Percentiles rank a stretch among this genome's conserved stretches.
phyloP scores from a whole-genome alignment of 2,113 vertebrate genomes.

The Tor tambroides region DNA sequence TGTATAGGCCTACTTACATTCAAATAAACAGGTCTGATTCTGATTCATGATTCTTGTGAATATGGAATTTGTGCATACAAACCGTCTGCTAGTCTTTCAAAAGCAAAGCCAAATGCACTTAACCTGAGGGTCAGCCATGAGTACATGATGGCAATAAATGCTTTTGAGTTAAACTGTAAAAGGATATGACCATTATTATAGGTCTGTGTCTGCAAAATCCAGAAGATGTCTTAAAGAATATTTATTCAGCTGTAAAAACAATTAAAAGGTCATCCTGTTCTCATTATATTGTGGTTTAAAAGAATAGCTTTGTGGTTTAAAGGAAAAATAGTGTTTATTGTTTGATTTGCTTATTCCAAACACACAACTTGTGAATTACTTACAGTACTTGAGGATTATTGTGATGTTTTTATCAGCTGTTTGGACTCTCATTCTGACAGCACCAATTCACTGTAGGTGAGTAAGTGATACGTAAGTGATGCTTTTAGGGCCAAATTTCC shows the following conservation, averaged over 20 bases:
- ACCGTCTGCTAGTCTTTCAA: background rate
- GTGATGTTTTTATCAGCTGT: no score
- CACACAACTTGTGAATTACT: no score
- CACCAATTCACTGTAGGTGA: no score
- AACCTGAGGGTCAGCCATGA: constrained; percentile 48
- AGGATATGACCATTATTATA: constrained; percentile 63
- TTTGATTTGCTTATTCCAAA: no score
- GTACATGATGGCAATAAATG: constrained; percentile 63
- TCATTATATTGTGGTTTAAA: background rate
- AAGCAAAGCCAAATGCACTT: constrained; percentile 54
- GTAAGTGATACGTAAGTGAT: no score
- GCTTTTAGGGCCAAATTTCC: no score
- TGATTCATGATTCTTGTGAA: constrained; percentile 9
- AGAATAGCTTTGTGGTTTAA: background rate
- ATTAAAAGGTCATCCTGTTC: constrained; percentile 8
- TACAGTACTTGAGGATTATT: no score
- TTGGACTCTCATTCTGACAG: no score
- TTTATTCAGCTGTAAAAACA: constrained; percentile 66
- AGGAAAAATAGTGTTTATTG: no score
- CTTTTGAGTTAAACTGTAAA: constrained; percentile 57
- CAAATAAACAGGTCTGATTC: constrained; percentile 26
- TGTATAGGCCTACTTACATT: background rate
- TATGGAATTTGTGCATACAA: background rate
- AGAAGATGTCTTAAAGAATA: constrained; percentile 63
- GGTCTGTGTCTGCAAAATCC: constrained; percentile 59